Percentiles rank a stretch among this genome's conserved stretches.
These are phyloP conservation scores for Nomada fucata DNA, from an alignment of 2,888 invertebrate species.

Conservation along the genomic window DNA sequence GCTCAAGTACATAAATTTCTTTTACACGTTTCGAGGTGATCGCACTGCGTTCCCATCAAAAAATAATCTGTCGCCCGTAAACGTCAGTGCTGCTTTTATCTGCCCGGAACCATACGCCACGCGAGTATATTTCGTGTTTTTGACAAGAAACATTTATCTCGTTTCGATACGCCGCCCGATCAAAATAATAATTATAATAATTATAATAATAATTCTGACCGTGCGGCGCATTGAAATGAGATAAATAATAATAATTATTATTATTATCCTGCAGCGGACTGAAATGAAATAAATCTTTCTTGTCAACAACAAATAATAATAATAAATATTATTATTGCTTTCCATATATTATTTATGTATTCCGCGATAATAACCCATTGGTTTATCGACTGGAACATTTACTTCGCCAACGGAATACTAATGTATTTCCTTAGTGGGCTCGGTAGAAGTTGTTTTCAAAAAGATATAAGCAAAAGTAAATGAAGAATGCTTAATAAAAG, in stretches of 20 bases:
- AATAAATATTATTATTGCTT: background rate
- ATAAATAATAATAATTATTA: background rate
- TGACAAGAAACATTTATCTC: slow-evolving; percentile 5
- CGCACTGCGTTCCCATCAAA: background rate
- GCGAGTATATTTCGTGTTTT: background rate
- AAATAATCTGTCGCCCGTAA: slow-evolving; percentile 32
- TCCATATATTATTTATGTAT: background rate
- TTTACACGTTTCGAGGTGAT: slow-evolving; percentile 11
- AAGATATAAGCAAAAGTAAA: no score
- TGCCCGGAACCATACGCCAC: background rate
- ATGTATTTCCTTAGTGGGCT: background rate
- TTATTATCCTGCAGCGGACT: background rate
- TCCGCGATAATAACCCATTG: slow-evolving; percentile 3
- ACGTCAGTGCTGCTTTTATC: background rate
- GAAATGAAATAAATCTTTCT: slow-evolving; percentile 1
- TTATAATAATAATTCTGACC: no score
- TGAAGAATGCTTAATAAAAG: no score
- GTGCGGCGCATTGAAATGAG: background rate
- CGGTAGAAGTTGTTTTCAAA: no score
- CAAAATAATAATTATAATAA: no score
- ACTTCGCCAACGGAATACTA: background rate
- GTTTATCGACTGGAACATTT: slow-evolving; percentile 3
- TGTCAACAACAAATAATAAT: background rate
- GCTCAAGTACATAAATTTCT: slow-evolving; percentile 20
- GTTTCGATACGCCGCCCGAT: background rate